A percentile compares a stretch with the other conserved stretches of the same genome.
These are phyloP conservation scores for Neodon shergylaensis DNA, from an alignment of 2,113 vertebrate species.

Conservation along the genomic window DNA sequence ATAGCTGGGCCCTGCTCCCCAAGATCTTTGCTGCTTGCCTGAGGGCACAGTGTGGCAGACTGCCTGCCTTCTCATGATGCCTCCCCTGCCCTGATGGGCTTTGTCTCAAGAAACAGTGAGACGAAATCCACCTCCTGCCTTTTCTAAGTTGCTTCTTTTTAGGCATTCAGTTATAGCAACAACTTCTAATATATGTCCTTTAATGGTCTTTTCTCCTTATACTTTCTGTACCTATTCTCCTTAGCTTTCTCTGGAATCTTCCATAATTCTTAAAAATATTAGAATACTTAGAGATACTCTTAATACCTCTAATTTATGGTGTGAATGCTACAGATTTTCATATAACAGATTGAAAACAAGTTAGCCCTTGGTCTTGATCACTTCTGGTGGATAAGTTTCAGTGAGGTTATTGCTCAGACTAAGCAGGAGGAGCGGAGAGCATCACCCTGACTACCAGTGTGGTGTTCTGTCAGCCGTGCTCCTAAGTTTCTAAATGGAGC, in stretches of 20 bases:
- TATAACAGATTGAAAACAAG: not conserved
- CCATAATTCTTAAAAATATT: constrained; percentile 29
- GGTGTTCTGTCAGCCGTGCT: not conserved
- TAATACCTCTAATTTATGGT: not conserved
- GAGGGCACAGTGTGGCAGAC: not conserved
- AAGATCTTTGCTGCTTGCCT: not conserved
- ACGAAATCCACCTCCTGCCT: not conserved
- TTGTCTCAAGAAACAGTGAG: not conserved
- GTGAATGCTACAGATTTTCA: constrained; percentile 17
- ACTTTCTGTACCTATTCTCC: not conserved
- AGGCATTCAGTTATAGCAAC: not conserved
- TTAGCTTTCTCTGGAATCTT: not conserved
- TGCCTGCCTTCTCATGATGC: not conserved
- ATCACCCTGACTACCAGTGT: not conserved
- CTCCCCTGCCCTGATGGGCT: not conserved
- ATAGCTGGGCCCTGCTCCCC: not conserved
- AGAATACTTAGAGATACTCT: not conserved
- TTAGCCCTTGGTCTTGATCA: not conserved
- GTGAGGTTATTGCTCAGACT: constrained; percentile 33
- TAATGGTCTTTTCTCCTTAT: not conserved
- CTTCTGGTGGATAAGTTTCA: not conserved
- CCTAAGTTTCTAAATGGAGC: not conserved
- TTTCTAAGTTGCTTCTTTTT: not conserved
- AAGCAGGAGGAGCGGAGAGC: not conserved
- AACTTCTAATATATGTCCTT: not conserved